These are phyloP conservation scores for Coreoperca whiteheadi DNA, from an alignment of 2,113 vertebrate species.

Conservation along the genomic window DNA sequence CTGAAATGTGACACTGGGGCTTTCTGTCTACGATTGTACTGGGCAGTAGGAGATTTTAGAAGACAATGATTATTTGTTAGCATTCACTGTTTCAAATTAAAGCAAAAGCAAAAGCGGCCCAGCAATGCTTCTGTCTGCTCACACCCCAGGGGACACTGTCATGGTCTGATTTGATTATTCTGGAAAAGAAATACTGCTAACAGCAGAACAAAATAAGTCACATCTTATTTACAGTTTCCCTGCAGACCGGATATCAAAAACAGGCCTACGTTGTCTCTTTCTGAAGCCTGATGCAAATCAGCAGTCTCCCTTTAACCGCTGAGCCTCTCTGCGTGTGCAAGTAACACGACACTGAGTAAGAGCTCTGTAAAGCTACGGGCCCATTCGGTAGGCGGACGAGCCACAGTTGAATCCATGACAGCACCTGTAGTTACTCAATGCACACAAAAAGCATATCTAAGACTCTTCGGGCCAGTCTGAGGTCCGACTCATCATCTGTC, in stretches of 20 bases:
- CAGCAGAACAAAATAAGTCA: neutral
- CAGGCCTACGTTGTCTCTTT: conserved; percentile 2
- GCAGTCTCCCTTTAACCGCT: neutral
- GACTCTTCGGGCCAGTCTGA: neutral
- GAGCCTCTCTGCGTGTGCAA: neutral
- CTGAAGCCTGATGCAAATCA: neutral
- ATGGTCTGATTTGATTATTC: conserved; percentile 42
- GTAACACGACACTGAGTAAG: neutral
- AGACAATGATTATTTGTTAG: neutral
- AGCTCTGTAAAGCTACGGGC: neutral
- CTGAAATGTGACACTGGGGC: neutral
- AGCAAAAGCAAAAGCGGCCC: neutral
- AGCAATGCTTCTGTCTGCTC: neutral
- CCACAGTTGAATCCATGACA: neutral
- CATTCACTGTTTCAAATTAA: neutral
- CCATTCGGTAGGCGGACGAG: neutral
- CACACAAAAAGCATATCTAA: too few species aligned
- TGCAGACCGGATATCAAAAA: conserved; percentile 19
- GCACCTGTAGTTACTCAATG: neutral
- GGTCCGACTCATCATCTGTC: conserved; percentile 11
- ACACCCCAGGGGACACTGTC: conserved; percentile 15
- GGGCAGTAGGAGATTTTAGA: neutral
- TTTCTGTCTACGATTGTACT: neutral
- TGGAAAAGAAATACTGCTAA: conserved; percentile 33
- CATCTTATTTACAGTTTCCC: conserved; percentile 29